A percentile compares a stretch with the other conserved stretches of the same genome.
Conservation (phyloP, 2,888 invertebrate species). For the Tenthredo notha region DNA sequence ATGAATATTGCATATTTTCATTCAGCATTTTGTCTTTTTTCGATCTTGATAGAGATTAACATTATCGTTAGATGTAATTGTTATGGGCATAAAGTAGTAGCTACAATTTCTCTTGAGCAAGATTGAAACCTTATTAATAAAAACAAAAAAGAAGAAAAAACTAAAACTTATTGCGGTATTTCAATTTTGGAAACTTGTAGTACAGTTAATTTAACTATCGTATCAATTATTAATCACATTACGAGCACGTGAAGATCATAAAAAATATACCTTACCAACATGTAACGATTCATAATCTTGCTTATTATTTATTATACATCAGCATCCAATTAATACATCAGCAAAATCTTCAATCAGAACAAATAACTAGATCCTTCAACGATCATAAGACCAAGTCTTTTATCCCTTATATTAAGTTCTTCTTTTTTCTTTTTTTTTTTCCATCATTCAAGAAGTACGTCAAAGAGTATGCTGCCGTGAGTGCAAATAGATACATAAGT, state of each 20-base stretch:
- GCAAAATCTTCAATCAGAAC: slow-evolving; percentile 38
- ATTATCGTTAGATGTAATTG: slow-evolving; percentile 18
- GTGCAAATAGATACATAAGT: slow-evolving; percentile 13
- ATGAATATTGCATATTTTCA: slow-evolving; percentile 3
- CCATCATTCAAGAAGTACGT: slow-evolving; percentile 24
- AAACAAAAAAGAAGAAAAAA: slow-evolving; percentile 16
- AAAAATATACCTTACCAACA: slow-evolving; percentile 51
- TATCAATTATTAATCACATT: slow-evolving; percentile 47
- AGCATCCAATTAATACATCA: slow-evolving; percentile 39
- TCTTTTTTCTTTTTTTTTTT: neutral
- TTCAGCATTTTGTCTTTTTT: slow-evolving; percentile 20
- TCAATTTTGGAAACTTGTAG: slow-evolving; percentile 40
- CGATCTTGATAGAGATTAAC: neutral
- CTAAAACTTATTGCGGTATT: neutral
- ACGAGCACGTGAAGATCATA: slow-evolving; percentile 49
- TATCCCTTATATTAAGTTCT: slow-evolving; percentile 19
- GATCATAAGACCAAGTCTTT: slow-evolving; percentile 12
- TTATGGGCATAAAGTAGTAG: slow-evolving; percentile 10
- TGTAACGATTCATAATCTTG: slow-evolving; percentile 51
- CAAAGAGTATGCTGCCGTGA: slow-evolving; percentile 32
- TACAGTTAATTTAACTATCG: slow-evolving; percentile 21
- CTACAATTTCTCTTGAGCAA: slow-evolving; percentile 41
- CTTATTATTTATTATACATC: slow-evolving; percentile 51
- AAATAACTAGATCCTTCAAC: slow-evolving; percentile 30
- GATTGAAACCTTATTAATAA: slow-evolving; percentile 1